These are phyloP conservation scores for Diarsia dahlii DNA, from an alignment of 2,888 invertebrate genomes.

Conservation along the genomic window DNA sequence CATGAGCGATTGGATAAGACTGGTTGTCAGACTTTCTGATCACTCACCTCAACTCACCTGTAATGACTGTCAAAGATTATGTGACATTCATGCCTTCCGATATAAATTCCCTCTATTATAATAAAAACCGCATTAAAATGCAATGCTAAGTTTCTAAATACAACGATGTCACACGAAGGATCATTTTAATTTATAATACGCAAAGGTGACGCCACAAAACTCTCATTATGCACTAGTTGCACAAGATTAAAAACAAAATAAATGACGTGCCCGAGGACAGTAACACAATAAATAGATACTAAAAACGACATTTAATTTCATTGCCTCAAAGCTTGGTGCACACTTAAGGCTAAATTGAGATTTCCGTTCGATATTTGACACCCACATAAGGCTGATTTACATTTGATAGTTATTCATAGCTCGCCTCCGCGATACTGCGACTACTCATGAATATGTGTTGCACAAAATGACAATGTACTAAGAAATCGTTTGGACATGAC, in stretches of 20 bases:
- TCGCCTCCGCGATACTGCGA: constrained; percentile 47
- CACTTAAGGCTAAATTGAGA: constrained; percentile 69
- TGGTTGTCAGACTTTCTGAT: too few species aligned
- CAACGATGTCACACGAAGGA: not conserved
- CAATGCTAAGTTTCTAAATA: not conserved
- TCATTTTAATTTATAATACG: not conserved
- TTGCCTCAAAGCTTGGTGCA: constrained; percentile 40
- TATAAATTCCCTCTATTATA: not conserved
- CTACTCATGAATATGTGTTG: constrained; percentile 69
- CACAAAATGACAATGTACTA: constrained; percentile 58
- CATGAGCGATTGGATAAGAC: too few species aligned
- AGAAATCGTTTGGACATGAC: constrained; percentile 34
- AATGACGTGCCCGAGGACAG: constrained; percentile 17
- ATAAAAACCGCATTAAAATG: not conserved
- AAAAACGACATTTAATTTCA: constrained; percentile 31
- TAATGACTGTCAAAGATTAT: too few species aligned
- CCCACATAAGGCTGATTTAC: constrained; percentile 75
- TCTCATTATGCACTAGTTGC: constrained; percentile 10
- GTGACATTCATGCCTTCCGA: too few species aligned
- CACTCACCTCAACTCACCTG: too few species aligned
- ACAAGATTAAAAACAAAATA: constrained; percentile 12
- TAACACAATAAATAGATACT: constrained; percentile 41
- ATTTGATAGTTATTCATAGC: constrained; percentile 73
- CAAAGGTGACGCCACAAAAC: constrained; percentile 14
- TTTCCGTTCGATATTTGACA: constrained; percentile 70